Conservation (phyloP, 2,888 invertebrate genomes). For the Megalurothrips usitatus region DNA sequence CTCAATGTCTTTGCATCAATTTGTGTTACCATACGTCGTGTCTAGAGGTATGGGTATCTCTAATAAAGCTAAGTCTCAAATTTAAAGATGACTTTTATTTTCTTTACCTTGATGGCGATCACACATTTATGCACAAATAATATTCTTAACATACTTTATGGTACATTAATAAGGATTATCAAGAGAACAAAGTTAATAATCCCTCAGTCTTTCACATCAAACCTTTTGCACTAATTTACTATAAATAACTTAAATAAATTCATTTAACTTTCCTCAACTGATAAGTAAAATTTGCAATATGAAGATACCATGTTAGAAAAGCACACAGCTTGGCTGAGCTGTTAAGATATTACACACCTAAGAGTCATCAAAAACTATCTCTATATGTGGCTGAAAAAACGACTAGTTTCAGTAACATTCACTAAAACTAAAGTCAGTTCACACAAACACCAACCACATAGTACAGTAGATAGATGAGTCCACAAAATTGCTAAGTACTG, state of each 20-base stretch:
- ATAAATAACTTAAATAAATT: constrained; percentile 10
- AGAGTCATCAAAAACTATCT: too few species aligned
- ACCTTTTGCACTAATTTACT: not conserved
- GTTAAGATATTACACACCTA: too few species aligned
- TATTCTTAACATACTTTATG: too few species aligned
- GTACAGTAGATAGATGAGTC: too few species aligned
- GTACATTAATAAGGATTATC: constrained; percentile 13
- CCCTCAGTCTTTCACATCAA: constrained; percentile 19
- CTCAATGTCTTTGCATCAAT: too few species aligned
- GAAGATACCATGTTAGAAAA: constrained; percentile 16
- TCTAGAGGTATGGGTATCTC: too few species aligned
- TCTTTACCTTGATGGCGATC: not conserved
- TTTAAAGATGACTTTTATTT: constrained; percentile 12
- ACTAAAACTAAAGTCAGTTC: too few species aligned
- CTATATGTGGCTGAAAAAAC: not conserved
- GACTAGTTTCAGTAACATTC: too few species aligned
- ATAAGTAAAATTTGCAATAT: constrained; percentile 7
- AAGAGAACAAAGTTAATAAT: not conserved
- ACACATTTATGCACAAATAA: constrained; percentile 12
- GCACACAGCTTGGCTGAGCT: not conserved
- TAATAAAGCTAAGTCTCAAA: not conserved
- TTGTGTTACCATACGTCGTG: too few species aligned
- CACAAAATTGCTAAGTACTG: too few species aligned
- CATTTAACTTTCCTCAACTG: not conserved
- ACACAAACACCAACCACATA: too few species aligned